These are phyloP conservation scores for Myiopsitta monachus DNA, from an alignment of 2,113 vertebrate species.

Conservation along the genomic window DNA sequence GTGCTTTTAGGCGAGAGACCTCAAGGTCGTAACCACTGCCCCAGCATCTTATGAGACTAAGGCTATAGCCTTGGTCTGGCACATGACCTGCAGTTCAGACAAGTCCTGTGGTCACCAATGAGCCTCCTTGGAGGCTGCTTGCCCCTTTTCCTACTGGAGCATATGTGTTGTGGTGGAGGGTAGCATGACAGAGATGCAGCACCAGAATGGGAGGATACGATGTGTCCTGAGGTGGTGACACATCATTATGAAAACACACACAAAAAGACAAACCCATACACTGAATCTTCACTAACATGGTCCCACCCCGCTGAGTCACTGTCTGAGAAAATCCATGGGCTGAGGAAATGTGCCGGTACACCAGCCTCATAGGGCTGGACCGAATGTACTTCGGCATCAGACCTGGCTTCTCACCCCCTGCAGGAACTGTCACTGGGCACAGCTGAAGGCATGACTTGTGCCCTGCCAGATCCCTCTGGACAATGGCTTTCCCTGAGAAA, in stretches of 20 bases:
- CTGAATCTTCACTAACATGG: not conserved
- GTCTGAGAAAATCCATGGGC: not conserved
- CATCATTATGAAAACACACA: not conserved
- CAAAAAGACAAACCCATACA: not conserved
- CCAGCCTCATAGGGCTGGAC: not conserved
- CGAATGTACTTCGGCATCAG: accelerated
- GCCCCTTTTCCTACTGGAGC: not conserved
- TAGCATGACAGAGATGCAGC: not conserved
- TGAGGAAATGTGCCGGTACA: not conserved
- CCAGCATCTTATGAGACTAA: not conserved
- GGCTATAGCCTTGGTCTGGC: not conserved
- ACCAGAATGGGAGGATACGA: not conserved
- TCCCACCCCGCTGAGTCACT: not conserved
- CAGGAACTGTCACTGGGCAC: not conserved
- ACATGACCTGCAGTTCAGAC: not conserved
- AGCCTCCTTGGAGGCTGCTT: not conserved
- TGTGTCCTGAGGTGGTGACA: not conserved
- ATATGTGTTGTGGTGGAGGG: not conserved
- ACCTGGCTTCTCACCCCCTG: not conserved
- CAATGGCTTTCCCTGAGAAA: not conserved
- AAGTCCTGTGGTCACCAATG: not conserved
- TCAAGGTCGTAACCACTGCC: not conserved
- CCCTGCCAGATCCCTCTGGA: not conserved
- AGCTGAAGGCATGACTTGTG: not conserved
- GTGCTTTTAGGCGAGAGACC: not conserved